Percentiles rank a stretch among this genome's conserved stretches.
phyloP scores from a whole-genome alignment of 1,140 invertebrate species.

The Teleopsis dalmanni region DNA sequence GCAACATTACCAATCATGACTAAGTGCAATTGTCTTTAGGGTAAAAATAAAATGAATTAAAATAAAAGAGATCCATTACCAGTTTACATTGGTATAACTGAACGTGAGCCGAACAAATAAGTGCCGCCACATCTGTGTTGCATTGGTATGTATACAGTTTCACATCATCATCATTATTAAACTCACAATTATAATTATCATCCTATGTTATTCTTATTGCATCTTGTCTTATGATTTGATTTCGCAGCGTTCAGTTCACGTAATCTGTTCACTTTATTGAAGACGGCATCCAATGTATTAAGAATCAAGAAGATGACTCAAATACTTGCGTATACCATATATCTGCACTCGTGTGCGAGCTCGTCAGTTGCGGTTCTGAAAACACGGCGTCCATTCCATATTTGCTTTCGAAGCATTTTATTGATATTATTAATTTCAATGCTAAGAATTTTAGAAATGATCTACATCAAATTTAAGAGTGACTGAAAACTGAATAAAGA shows the following conservation, averaged over 20 bases:
- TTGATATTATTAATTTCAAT: too few relatives aligned
- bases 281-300: background rate
- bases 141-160: background rate
- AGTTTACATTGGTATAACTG: constrained; percentile 1
- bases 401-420: too few relatives aligned
- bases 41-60: constrained; percentile 11
- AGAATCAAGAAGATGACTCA: too few relatives aligned
- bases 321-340: too few relatives aligned
- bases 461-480: too few relatives aligned
- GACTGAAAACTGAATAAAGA: too few relatives aligned
- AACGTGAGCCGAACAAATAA: constrained; percentile 7
- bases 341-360: too few relatives aligned
- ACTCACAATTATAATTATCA: too few relatives aligned
- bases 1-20: constrained; percentile 7
- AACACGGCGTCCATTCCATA: too few relatives aligned
- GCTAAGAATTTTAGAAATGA: too few relatives aligned
- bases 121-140: too few relatives aligned
- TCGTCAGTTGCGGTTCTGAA: too few relatives aligned
- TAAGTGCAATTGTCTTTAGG: constrained; percentile 13
- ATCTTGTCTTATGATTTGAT: constrained; percentile 2
- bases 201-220: constrained; percentile 4
- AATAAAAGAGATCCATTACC: constrained; percentile 5
- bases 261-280: constrained; percentile 2
- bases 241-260: constrained; percentile 8
- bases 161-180: background rate